Evolutionary conservation across 2,113 vertebrate species (phyloP).

Genomic region (Mohoua ochrocephala): DNA sequence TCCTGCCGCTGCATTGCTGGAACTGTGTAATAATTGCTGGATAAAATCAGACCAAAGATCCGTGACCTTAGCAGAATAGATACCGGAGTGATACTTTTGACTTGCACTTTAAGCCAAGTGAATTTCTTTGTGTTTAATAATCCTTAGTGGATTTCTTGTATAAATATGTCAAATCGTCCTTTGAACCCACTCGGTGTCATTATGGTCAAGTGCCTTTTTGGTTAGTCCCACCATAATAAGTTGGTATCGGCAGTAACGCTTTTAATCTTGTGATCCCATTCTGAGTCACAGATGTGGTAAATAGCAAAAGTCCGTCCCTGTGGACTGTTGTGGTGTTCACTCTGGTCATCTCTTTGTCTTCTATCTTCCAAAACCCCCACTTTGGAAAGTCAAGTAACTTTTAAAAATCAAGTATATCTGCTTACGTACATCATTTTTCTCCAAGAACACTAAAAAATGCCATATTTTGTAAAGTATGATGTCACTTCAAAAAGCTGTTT

Average conservation of each 20-base stretch:
- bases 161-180: background rate
- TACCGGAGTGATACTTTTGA: background rate
- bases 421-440: background rate
- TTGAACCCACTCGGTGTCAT: background rate
- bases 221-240: background rate
- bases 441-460: background rate
- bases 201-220: background rate
- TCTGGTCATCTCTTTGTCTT: background rate
- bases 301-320: background rate
- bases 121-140: background rate
- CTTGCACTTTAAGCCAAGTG: background rate
- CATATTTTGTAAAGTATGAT: background rate
- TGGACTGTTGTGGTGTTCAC: background rate
- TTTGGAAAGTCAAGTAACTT: background rate
- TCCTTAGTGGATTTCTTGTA: background rate
- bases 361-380: background rate
- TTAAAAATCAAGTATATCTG: background rate
- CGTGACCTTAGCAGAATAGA: background rate
- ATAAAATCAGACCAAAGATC: background rate
- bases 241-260: background rate
- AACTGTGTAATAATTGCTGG: background rate
- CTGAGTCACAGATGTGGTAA: background rate
- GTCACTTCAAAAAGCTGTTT: background rate
- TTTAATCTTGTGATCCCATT: background rate
- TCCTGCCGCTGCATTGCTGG: background rate